Percentiles rank a stretch among this genome's conserved stretches.
These are phyloP conservation scores for Leucoraja erinaceus DNA, from an alignment of 2,113 vertebrate genomes.

Conservation along the genomic window DNA sequence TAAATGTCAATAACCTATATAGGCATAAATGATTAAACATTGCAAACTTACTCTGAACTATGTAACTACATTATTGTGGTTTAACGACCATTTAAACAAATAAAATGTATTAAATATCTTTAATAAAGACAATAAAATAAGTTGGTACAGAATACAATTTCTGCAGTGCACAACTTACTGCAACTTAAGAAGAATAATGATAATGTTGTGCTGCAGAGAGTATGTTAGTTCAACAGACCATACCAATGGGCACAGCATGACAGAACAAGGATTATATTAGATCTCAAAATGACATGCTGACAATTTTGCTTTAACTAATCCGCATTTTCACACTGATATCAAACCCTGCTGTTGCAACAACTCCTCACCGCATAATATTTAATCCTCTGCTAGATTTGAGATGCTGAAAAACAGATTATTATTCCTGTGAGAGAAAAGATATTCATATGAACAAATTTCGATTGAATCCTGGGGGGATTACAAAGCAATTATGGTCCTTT, in stretches of 20 bases:
- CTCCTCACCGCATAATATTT: background rate
- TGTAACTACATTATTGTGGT: background rate
- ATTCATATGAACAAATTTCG: background rate
- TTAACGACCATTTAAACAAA: background rate
- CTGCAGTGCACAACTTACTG: background rate
- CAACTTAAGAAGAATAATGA: constrained; percentile 22
- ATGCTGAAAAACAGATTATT: background rate
- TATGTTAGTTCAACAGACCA: constrained; percentile 14
- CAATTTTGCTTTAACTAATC: constrained; percentile 17
- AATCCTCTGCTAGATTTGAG: background rate
- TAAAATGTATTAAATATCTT: background rate
- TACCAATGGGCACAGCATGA: constrained; percentile 33
- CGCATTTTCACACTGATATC: constrained; percentile 21
- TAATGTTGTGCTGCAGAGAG: background rate
- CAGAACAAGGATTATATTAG: constrained; percentile 22
- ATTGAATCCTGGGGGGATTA: background rate
- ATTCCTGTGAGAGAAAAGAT: background rate
- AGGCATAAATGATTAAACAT: background rate
- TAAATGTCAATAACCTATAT: background rate
- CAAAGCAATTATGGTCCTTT: background rate
- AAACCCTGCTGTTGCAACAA: constrained; percentile 1
- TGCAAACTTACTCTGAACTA: background rate
- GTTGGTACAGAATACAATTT: constrained; percentile 2
- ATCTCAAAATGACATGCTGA: constrained; percentile 20
- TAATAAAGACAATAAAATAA: too few relatives aligned